Evolutionary conservation across 2,888 invertebrate species (phyloP).

Genomic region (Heteromyza rotundicornis): DNA sequence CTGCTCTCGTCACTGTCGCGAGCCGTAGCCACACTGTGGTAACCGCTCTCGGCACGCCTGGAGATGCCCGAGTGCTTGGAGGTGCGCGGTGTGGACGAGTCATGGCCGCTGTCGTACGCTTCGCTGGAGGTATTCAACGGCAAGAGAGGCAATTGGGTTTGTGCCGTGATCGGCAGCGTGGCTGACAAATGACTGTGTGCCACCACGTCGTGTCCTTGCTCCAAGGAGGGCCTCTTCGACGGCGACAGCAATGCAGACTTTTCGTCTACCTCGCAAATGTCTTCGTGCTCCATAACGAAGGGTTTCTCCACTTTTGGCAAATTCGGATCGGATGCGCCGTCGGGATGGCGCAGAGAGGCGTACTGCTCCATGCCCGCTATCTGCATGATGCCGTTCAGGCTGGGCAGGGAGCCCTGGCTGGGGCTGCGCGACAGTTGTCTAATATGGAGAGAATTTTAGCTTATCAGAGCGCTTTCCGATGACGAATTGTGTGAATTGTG

Average conservation of each 20-base stretch:
- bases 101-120: constrained; percentile 84
- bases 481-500: no score
- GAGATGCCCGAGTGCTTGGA: constrained; percentile 83
- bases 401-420: constrained; percentile 64
- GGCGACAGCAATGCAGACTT: constrained; percentile 51
- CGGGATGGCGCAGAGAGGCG: constrained; percentile 83
- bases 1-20: constrained; percentile 88
- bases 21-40: constrained; percentile 80
- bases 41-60: constrained; percentile 85
- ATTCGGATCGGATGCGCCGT: constrained; percentile 93
- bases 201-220: constrained; percentile 44
- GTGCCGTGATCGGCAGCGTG: constrained; percentile 52
- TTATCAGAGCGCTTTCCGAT: neutral
- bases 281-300: constrained; percentile 47
- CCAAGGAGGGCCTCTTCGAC: constrained; percentile 51
- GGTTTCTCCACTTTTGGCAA: constrained; percentile 64
- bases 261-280: constrained; percentile 59
- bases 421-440: constrained; percentile 61
- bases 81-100: constrained; percentile 81
- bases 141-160: constrained; percentile 58
- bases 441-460: neutral
- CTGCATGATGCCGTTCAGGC: constrained; percentile 71
- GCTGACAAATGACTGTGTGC: constrained; percentile 44
- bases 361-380: constrained; percentile 68
- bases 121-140: constrained; percentile 63